Evolutionary conservation across 2,113 vertebrate species (phyloP), one percentile per base, ranked within the genome.

Genomic region (Bubo scandiacus): DNA sequence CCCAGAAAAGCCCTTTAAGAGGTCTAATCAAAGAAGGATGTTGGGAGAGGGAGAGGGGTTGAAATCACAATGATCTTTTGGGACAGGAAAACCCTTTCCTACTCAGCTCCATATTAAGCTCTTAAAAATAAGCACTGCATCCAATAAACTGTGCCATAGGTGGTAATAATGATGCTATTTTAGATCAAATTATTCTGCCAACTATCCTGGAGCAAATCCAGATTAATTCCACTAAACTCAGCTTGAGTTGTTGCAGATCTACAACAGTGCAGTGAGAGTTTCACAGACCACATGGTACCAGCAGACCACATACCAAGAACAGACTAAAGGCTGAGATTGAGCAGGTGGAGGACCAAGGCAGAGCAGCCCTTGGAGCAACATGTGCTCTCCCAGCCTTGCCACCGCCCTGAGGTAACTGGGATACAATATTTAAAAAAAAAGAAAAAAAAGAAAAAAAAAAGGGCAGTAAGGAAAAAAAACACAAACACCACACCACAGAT

Each of bases 171-270:
- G 74, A 73, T 87, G 73, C 84, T 96, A 94, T 91, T 94, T 95
- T 73, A 68, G 58, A 87, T 30, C 23, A 79, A 79, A 38, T 73
- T 80, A 85, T 81, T 75, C 81, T 95, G 95, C 97, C 92, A 91
- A 16, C 74, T 26, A 11, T 66, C 67, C 82, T 97, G 95, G 54
- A 94, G 63, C 30, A 82, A 77, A 67, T 40, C 78, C 94, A 97
- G 72, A 61, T 75, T 85, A 97, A 95, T 92, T 92, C 45, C 92
- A 83, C 58, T 73, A 19, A 91, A 77, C 91, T 47, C 91, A 87
- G 87, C 89, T 89, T 81, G 91, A 91, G 83, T n/a, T 82, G 49
- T 34, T 65, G 73, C 30, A 49, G 80, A 57, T 42, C 61, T 51
- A 27, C 1, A 12, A 22, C 42, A 32, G 65, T 9, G 36, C 65